Evolutionary conservation across 2,113 vertebrate species (phyloP), one percentile per base, ranked within the genome.

Genomic region (Elgaria multicarinata): DNA sequence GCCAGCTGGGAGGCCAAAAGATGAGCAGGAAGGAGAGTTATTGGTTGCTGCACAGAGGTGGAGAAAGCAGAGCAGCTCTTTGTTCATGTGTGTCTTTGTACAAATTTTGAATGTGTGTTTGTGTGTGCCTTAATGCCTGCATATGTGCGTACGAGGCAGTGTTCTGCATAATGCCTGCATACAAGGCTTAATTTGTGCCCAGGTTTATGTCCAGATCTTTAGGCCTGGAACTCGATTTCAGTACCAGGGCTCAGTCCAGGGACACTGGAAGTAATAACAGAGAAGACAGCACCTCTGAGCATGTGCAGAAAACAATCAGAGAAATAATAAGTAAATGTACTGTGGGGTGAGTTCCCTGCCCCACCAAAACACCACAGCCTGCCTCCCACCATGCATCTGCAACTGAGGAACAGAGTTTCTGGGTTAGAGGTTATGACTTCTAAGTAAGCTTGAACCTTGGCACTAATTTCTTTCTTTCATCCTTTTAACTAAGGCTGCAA

Each of bases 131-230:
- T 46, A 53, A 53, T 74, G 42, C 66, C 55, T 64, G 83, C 83
- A 74, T 67, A 9, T 46, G 71, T 81, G 22, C n/a, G 53, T 62
- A 53, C 46, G 50, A 42, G n/a, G 24, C 44, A 50, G 14, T 50
- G 42, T 31, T n/a, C 24, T 77, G 42, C 44, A 3, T 77, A 67
- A 50, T 74, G 58, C 20, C 58, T 77, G 58, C 72, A 50, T 13
- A 14, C n/a, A 33, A 58, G 81, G 42, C 58, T 89, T 83, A 22
- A 77, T 84, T 77, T 83, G 55, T 67, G 67, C 87, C 79, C 55
- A 46, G 22, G 42, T 7, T 78, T 26, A 2, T 24, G 24, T n/a
- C 67, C 20, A 50, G 20, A 74, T 58, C 24, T 50, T 26, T 62
- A 33, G 10, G 39, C 36, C 67, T 46, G n/a, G 50, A 88, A 9